These are phyloP conservation scores for Habropoda laboriosa DNA, from an alignment of 1,140 invertebrate genomes.

Conservation along the genomic window DNA sequence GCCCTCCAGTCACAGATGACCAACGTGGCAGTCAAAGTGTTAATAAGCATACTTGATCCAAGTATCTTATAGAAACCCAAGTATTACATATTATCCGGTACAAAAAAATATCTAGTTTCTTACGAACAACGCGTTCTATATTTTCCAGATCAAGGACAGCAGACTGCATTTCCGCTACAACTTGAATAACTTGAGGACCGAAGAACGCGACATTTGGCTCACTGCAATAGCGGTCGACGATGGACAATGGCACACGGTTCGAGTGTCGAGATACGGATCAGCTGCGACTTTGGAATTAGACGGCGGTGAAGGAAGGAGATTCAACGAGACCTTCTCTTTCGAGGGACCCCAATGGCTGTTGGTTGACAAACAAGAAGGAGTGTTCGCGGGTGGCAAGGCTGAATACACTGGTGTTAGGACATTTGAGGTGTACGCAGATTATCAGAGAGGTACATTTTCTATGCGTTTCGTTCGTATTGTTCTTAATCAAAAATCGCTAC, in stretches of 20 bases:
- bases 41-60: too few species aligned
- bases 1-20: too few species aligned
- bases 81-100: too few species aligned
- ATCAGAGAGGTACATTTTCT: slow-evolving; percentile 89
- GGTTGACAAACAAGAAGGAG: slow-evolving; percentile 96
- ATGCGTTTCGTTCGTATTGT: too few species aligned
- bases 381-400: slow-evolving; percentile 96
- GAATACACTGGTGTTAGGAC: slow-evolving; percentile 96
- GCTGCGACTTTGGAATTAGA: slow-evolving; percentile 97
- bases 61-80: too few species aligned
- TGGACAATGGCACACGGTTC: slow-evolving; percentile 98
- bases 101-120: too few species aligned
- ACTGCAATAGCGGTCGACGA: slow-evolving; percentile 95
- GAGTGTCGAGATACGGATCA: slow-evolving; percentile 94
- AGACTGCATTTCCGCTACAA: slow-evolving; percentile 95
- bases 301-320: slow-evolving; percentile 96
- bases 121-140: background rate
- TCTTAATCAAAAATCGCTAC: too few species aligned
- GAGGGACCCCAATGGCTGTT: slow-evolving; percentile 95
- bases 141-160: slow-evolving; percentile 90
- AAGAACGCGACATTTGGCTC: slow-evolving; percentile 95
- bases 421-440: slow-evolving; percentile 97
- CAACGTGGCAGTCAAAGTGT: too few species aligned
- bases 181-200: slow-evolving; percentile 93
- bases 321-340: slow-evolving; percentile 96